These are phyloP conservation scores for Melanitta fusca DNA, from an alignment of 2,797 vertebrate genomes.

Conservation along the genomic window DNA sequence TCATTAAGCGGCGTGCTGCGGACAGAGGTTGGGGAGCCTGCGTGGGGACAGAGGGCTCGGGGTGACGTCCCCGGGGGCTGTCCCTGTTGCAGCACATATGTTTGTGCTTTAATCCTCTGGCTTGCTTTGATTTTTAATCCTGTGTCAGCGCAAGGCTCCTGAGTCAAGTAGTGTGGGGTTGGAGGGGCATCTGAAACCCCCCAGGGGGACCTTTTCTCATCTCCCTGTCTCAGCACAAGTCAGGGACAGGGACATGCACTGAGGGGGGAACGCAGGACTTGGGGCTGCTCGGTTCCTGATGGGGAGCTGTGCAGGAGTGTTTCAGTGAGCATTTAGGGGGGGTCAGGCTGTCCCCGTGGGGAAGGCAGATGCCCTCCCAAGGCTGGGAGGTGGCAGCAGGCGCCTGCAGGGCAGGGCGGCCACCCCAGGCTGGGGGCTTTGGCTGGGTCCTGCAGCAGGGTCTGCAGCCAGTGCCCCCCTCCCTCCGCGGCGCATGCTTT, in stretches of 20 bases:
- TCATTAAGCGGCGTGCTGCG: neutral
- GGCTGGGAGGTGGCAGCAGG: neutral
- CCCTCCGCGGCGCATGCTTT: accelerated
- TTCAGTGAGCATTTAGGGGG: neutral
- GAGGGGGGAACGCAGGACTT: neutral
- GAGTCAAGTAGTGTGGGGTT: neutral
- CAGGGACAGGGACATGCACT: neutral
- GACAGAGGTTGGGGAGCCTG: neutral
- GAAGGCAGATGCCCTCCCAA: too few relatives aligned
- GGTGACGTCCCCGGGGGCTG: neutral
- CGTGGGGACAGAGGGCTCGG: neutral
- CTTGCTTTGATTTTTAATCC: neutral
- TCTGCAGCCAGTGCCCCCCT: neutral
- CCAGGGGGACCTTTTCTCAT: neutral
- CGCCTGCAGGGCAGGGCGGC: neutral
- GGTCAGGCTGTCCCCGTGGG: neutral
- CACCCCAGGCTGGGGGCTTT: neutral
- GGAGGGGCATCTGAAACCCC: neutral
- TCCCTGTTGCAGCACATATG: neutral
- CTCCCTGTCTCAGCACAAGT: neutral
- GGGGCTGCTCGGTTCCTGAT: neutral
- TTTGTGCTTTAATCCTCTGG: neutral
- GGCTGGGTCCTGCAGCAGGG: neutral
- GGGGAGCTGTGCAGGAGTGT: neutral
- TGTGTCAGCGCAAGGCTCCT: neutral